phyloP scores from a whole-genome alignment of 2,888 invertebrate species.

The Penaeus monodon region DNA sequence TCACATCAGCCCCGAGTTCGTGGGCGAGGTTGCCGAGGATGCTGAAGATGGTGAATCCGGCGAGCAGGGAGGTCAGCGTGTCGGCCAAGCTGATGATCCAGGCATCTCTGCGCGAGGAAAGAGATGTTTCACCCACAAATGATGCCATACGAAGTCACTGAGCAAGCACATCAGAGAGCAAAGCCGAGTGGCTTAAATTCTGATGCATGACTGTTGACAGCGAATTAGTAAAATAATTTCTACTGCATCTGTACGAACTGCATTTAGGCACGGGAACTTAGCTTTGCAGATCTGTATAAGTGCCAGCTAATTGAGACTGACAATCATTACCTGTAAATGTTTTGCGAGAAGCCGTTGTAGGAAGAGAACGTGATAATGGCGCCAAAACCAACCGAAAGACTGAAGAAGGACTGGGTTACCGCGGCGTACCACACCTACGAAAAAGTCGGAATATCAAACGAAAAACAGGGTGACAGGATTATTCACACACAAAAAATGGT shows the following conservation, averaged over 20 bases:
- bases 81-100: slow-evolving; percentile 85
- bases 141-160: too few relatives aligned
- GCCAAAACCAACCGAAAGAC: slow-evolving; percentile 81
- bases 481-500: too few relatives aligned
- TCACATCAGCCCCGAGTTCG: slow-evolving; percentile 74
- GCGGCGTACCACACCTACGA: slow-evolving; percentile 83
- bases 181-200: too few relatives aligned
- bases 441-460: neutral
- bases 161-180: neutral
- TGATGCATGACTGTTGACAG: too few relatives aligned
- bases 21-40: slow-evolving; percentile 85
- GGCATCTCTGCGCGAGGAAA: slow-evolving; percentile 76
- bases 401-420: slow-evolving; percentile 85
- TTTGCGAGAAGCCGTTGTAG: slow-evolving; percentile 77
- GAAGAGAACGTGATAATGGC: slow-evolving; percentile 84
- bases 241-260: too few relatives aligned
- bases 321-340: slow-evolving; percentile 65
- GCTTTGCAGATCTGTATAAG: too few relatives aligned
- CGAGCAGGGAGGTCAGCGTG: slow-evolving; percentile 84
- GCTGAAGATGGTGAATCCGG: slow-evolving; percentile 86
- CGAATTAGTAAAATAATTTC: too few relatives aligned
- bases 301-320: too few relatives aligned
- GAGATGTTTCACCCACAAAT: neutral
- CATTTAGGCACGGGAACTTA: too few relatives aligned
- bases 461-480: too few relatives aligned